A percentile compares a stretch with the other conserved stretches of the same genome.
These are phyloP conservation scores for Parus major DNA, from an alignment of 2,113 vertebrate genomes.

Conservation along the genomic window DNA sequence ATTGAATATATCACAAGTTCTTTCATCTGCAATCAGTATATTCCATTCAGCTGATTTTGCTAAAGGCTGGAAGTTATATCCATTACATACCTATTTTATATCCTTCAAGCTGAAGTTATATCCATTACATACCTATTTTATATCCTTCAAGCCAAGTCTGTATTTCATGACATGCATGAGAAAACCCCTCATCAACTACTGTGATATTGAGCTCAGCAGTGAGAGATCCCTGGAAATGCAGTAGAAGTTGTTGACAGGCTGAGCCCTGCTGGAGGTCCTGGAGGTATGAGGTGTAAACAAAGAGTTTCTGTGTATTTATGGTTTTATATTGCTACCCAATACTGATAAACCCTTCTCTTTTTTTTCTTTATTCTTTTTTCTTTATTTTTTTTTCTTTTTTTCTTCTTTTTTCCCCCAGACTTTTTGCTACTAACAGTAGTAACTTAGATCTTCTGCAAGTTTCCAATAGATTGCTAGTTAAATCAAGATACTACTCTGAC, in stretches of 20 bases:
- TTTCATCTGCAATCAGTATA: rapidly evolving
- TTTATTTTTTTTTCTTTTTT: rapidly evolving
- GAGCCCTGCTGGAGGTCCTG: not conserved
- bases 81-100: not conserved
- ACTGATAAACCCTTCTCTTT: not conserved
- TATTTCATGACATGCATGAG: not conserved
- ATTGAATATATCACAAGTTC: not conserved
- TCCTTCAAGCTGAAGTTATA: not conserved
- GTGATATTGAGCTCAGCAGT: not conserved
- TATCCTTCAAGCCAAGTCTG: not conserved
- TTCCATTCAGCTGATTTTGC: not conserved
- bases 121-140: not conserved
- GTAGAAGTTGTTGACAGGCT: not conserved
- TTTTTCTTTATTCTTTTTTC: not conserved
- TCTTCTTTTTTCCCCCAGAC: rapidly evolving
- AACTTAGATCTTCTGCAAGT: not conserved
- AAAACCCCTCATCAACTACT: not conserved
- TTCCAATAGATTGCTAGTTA: not conserved
- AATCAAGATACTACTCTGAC: not conserved
- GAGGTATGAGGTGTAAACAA: not conserved
- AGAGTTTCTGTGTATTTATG: not conserved
- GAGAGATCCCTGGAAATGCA: not conserved
- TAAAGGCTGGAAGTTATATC: not conserved
- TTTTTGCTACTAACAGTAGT: not conserved
- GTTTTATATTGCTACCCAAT: not conserved